Conservation (phyloP, 2,888 invertebrate genomes). For the Choristoneura rosaceana region DNA sequence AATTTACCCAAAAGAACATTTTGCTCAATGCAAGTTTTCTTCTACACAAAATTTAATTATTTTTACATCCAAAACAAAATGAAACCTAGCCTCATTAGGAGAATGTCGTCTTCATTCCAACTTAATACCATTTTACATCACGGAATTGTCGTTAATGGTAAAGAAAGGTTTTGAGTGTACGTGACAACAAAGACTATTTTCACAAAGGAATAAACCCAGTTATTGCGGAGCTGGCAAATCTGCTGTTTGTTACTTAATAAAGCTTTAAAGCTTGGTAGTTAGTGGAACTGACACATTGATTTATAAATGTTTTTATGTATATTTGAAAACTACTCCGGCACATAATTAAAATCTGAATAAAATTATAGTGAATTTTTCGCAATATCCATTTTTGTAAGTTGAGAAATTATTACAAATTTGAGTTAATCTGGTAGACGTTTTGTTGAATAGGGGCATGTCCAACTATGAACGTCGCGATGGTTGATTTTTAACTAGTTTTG, state of each 20-base stretch:
- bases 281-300: not conserved
- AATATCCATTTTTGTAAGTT: too few species aligned
- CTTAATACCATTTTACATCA: constrained; percentile 19
- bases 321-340: not conserved
- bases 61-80: not conserved
- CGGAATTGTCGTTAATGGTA: constrained; percentile 30
- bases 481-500: too few species aligned
- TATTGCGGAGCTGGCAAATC: constrained; percentile 40
- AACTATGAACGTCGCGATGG: too few species aligned
- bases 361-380: too few species aligned
- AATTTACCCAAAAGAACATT: too few species aligned
- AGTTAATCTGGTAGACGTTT: too few species aligned
- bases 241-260: constrained; percentile 26
- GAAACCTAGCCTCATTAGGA: constrained; percentile 13
- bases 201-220: constrained; percentile 41
- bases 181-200: constrained; percentile 43
- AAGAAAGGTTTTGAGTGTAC: constrained; percentile 36
- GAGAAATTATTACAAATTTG: too few species aligned
- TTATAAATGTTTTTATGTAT: not conserved
- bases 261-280: constrained; percentile 7
- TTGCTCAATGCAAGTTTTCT: not conserved
- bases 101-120: constrained; percentile 14
- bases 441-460: too few species aligned
- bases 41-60: not conserved
- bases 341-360: not conserved